phyloP scores from a whole-genome alignment of 1,140 invertebrate species.

The Elymnias hypermnestra region DNA sequence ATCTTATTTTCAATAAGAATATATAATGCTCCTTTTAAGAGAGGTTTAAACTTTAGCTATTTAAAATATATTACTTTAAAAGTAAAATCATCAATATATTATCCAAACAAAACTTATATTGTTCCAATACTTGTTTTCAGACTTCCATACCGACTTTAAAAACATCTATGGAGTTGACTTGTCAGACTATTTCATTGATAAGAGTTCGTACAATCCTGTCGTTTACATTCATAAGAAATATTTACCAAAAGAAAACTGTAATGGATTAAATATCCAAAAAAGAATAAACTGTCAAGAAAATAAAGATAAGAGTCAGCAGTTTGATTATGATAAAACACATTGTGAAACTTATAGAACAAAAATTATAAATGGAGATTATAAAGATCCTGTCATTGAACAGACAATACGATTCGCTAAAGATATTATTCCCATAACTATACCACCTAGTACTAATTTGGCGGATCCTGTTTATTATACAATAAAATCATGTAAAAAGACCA shows the following conservation, averaged over 20 bases:
- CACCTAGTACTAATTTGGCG: constrained; percentile 31
- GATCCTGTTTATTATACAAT: constrained; percentile 46
- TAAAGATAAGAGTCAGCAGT: constrained; percentile 42
- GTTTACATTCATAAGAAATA: constrained; percentile 55
- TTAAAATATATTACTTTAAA: too few species aligned
- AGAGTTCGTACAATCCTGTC: constrained; percentile 37
- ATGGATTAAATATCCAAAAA: constrained; percentile 10
- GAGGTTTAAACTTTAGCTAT: too few species aligned
- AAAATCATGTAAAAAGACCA: constrained; percentile 40
- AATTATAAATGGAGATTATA: constrained; percentile 21
- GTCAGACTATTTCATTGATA: constrained; percentile 25
- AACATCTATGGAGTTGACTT: constrained; percentile 23
- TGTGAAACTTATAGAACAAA: constrained; percentile 21
- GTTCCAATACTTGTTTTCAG: constrained; percentile 9
- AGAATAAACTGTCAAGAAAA: constrained; percentile 22
- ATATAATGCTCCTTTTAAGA: too few species aligned
- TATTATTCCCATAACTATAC: constrained; percentile 49
- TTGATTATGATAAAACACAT: constrained; percentile 21
- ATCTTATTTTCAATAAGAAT: too few species aligned
- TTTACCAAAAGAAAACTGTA: constrained; percentile 12
- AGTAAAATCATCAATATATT: background rate
- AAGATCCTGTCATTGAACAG: constrained; percentile 43
- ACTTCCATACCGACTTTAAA: background rate
- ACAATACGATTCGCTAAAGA: constrained; percentile 54
- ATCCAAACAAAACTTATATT: background rate